Conservation (phyloP, 2,888 invertebrate genomes). For the Ichneumon xanthorius region DNA sequence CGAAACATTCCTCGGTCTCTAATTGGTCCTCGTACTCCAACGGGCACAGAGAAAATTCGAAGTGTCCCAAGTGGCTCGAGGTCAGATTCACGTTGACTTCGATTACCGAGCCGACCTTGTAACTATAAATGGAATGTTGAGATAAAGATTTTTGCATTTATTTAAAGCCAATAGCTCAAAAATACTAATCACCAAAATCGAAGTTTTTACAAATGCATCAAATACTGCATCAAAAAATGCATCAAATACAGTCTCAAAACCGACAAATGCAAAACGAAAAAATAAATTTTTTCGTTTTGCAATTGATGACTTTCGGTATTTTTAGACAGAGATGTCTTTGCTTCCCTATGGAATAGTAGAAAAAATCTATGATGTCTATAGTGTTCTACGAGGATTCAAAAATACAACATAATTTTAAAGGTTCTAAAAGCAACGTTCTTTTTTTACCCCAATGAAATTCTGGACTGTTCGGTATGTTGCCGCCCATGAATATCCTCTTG, state of each 20-base stretch:
- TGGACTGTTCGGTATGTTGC: background rate
- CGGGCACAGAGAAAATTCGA: constrained; percentile 86
- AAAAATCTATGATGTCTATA: too few species aligned
- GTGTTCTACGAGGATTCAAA: background rate
- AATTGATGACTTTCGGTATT: too few species aligned
- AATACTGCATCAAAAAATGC: too few species aligned
- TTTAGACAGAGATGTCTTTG: too few species aligned
- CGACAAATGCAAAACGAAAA: background rate
- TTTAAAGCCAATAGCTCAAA: background rate
- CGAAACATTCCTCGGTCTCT: constrained; percentile 87
- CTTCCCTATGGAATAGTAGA: too few species aligned
- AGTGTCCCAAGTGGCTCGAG: constrained; percentile 85
- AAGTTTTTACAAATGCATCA: too few species aligned
- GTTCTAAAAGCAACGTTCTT: background rate
- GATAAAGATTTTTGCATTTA: background rate
- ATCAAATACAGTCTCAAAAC: background rate
- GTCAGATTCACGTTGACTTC: constrained; percentile 83
- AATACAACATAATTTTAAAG: background rate
- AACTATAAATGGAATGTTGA: constrained; percentile 72
- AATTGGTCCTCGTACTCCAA: constrained; percentile 80
- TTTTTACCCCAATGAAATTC: background rate
- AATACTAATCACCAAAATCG: background rate
- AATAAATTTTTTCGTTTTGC: too few species aligned
- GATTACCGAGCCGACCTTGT: constrained; percentile 78
- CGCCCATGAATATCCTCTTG: too few species aligned